phyloP scores from a whole-genome alignment of 2,888 invertebrate genomes.

The Cosmorhoe ocellata region DNA sequence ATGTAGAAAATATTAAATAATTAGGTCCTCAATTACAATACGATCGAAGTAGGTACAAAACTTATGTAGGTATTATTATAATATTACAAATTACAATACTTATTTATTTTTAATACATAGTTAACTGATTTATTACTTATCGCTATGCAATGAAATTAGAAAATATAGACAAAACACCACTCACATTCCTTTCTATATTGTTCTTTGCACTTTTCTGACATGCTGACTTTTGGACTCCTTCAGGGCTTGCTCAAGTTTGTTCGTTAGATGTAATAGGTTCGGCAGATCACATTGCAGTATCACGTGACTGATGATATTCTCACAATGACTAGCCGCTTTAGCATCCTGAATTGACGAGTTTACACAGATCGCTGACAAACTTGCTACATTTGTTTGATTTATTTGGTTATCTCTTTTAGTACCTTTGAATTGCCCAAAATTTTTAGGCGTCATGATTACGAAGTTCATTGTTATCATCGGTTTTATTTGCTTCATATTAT shows the following conservation, averaged over 20 bases:
- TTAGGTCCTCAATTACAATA: too few species aligned
- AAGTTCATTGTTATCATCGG: slow-evolving; percentile 70
- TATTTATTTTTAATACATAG: too few species aligned
- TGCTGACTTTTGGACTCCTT: slow-evolving; percentile 83
- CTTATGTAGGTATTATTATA: too few species aligned
- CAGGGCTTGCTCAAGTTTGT: slow-evolving; percentile 79
- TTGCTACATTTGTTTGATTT: slow-evolving; percentile 26
- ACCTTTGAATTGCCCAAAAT: slow-evolving; percentile 47
- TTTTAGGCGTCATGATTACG: slow-evolving; percentile 61
- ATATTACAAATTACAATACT: too few species aligned
- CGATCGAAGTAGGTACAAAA: too few species aligned
- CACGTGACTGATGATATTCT: slow-evolving; percentile 63
- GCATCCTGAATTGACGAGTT: slow-evolving; percentile 62
- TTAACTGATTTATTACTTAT: too few species aligned
- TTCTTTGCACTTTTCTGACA: slow-evolving; percentile 78
- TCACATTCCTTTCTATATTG: slow-evolving; percentile 41
- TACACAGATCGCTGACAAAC: slow-evolving; percentile 40
- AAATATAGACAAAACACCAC: background rate
- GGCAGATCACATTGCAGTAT: slow-evolving; percentile 79
- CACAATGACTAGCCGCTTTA: slow-evolving; percentile 70
- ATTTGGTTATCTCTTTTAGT: slow-evolving; percentile 19
- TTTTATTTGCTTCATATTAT: slow-evolving; percentile 54
- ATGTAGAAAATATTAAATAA: too few species aligned
- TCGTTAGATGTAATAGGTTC: slow-evolving; percentile 79
- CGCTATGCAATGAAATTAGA: too few species aligned